Percentiles rank a stretch among this genome's conserved stretches.
phyloP scores from a whole-genome alignment of 2,797 vertebrate genomes.

The Mionectes olivaceus region DNA sequence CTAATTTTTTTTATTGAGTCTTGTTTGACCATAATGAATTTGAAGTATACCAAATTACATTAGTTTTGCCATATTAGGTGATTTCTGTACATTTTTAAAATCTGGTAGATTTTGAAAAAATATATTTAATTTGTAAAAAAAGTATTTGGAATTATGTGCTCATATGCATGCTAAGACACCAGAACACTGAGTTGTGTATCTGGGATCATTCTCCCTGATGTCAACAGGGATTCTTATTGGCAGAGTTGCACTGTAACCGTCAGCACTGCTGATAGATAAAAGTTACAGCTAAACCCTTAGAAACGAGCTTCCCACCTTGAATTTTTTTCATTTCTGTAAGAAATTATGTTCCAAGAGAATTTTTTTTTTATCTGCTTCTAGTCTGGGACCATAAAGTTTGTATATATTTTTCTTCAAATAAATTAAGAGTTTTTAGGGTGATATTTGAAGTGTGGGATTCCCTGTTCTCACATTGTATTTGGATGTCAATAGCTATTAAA shows the following conservation, averaged over 20 bases:
- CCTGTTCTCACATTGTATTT: neutral
- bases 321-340: neutral
- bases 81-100: neutral
- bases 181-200: neutral
- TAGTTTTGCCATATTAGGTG: neutral
- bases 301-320: neutral
- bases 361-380: neutral
- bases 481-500: neutral
- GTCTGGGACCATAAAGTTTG: neutral
- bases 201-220: neutral
- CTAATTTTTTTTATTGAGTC: neutral
- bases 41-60: neutral
- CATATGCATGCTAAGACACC: neutral
- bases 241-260: neutral
- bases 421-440: neutral
- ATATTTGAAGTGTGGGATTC: neutral
- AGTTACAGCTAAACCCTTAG: neutral
- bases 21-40: neutral
- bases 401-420: neutral
- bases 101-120: neutral
- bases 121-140: neutral
- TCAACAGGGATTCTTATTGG: neutral
- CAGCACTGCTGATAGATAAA: neutral
- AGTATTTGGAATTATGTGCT: neutral
- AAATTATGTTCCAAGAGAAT: neutral